Conservation (phyloP, 2,888 invertebrate genomes). For the Marasmarcha lunaedactyla region DNA sequence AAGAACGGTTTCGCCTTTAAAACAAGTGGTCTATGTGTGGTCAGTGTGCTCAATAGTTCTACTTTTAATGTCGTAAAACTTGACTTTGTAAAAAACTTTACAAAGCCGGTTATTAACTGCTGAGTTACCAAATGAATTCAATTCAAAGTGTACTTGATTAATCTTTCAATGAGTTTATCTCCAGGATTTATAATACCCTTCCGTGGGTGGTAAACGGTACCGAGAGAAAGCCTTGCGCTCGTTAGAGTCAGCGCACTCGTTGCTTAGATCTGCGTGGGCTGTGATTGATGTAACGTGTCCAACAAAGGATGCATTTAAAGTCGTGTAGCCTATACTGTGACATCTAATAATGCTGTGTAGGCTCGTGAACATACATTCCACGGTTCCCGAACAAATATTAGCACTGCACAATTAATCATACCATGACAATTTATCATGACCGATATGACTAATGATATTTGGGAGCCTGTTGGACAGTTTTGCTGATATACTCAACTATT, state of each 20-base stretch:
- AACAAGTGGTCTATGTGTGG: too few species aligned
- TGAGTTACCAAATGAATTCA: too few species aligned
- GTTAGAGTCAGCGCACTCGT: background rate
- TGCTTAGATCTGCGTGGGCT: background rate
- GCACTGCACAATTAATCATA: conserved; percentile 18
- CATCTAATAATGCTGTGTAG: background rate
- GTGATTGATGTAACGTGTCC: background rate
- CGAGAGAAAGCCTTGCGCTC: background rate
- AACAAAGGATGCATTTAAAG: background rate
- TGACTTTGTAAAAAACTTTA: too few species aligned
- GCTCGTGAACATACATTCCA: background rate
- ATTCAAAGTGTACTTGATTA: too few species aligned
- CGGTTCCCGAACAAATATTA: conserved; percentile 6
- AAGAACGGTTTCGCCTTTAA: too few species aligned
- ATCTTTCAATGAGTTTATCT: too few species aligned
- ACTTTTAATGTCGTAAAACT: too few species aligned
- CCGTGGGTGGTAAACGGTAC: background rate
- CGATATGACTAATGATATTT: background rate
- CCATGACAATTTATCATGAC: conserved; percentile 1
- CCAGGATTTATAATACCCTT: background rate
- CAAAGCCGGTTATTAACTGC: too few species aligned
- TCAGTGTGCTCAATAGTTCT: too few species aligned
- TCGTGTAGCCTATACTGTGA: background rate
- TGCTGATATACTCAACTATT: conserved; percentile 62
- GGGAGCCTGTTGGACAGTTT: conserved; percentile 10